Base-by-base conservation (phyloP, 2,888 invertebrate species). In the Sabatieria punctata region DNA sequence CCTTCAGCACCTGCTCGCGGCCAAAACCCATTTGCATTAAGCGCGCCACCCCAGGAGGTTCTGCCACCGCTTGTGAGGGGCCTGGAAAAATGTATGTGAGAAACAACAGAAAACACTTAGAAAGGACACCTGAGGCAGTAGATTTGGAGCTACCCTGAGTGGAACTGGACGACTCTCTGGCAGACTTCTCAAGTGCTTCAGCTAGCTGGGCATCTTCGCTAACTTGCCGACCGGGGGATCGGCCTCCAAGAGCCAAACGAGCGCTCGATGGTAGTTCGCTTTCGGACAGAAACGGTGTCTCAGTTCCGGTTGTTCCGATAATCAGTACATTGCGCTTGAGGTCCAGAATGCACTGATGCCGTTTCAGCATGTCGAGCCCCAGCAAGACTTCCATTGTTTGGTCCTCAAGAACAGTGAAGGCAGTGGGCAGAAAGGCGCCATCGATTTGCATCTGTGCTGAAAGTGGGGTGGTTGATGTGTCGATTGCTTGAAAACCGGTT, bases 361-460 rank as follows among this genome's bases (percentile, higher is more conserved):
- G 73, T 70, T 85, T 88, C 0, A 97, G 74, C 89, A 95, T 93
- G 64, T 97, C 95, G 46, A 97, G 73, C 0, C 97, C 97, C 15
- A 97, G 73, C 48, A 97, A 71, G 86, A 97, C 89, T 62, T 97
- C 95, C 88, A 95, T 91, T 1, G 88, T 84, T 66, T 95, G 93
- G 58, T 93, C 83, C 64, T 89, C 85, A 41, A 97, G 74, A 35
- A 97, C 88, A 26, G 89, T 88, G 69, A 97, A 95, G 36, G 91
- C 91, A 2, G 91, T 88, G 1, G 88, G 85, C 37, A 97, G 74
- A 67, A 84, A 89, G 63, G 85, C 85, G 54, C 78, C 80, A 58
- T 83, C 89, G 53, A 97, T 93, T 68, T 93, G 83, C 68, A 97
- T 84, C 69, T 93, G 88, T 55, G 57, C 58, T 61, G 50, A 36